phyloP scores from a whole-genome alignment of 2,113 vertebrate genomes.

The Promerops cafer region DNA sequence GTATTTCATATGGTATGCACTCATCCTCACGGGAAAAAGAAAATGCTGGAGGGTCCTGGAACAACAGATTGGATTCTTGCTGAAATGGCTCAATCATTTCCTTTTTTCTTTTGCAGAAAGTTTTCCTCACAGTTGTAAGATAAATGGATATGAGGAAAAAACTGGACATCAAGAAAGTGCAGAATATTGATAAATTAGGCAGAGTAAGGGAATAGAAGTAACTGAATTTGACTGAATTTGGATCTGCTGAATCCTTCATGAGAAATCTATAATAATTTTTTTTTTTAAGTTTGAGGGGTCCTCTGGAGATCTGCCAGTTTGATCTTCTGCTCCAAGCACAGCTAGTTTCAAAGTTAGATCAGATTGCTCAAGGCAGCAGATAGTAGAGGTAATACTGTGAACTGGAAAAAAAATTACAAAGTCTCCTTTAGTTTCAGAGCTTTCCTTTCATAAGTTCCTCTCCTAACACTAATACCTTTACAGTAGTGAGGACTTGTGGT shows the following conservation, averaged over 20 bases:
- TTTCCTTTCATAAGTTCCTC: neutral
- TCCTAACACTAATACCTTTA: neutral
- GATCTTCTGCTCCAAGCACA: neutral
- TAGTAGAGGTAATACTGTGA: neutral
- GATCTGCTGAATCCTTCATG: neutral
- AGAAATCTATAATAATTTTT: neutral
- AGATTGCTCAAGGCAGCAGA: neutral
- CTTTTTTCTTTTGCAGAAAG: neutral
- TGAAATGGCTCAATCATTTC: neutral
- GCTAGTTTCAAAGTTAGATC: neutral
- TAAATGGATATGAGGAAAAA: neutral
- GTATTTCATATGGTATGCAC: slow-evolving; percentile 13
- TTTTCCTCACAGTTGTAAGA: neutral
- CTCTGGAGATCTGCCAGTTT: neutral
- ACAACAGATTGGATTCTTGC: neutral
- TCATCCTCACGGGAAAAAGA: neutral
- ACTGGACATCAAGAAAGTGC: neutral
- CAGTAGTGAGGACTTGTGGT: neutral
- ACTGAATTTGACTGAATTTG: neutral
- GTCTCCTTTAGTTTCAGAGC: neutral
- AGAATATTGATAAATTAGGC: neutral
- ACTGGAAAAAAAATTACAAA: neutral
- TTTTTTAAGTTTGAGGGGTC: neutral
- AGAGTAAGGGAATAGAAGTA: neutral
- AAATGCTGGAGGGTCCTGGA: slow-evolving; percentile 21